Evolutionary conservation across 2,888 invertebrate species (phyloP), one percentile per base, ranked within the genome.

Genomic region (Apodemia mormo): DNA sequence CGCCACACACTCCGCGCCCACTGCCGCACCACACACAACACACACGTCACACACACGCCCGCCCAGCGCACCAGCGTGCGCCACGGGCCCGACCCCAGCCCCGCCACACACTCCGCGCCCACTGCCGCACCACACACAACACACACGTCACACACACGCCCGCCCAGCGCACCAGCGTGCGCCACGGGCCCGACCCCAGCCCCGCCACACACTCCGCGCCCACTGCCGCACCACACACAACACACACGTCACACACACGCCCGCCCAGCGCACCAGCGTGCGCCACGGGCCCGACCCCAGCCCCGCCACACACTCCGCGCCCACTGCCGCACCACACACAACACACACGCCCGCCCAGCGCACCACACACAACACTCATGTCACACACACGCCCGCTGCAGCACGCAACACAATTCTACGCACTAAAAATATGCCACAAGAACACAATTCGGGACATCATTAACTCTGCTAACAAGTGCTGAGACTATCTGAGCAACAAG

Each of bases 61-160:
- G 98, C 96, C 98, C 98, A 99, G 72, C 96, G 95, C 77, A 97
- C 93, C 76, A 97, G 95, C 72, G 97, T 92, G 56, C 96, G 96
- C 69, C 95, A 94, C 78, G 86, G 84, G 72, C 81, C 77, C 72
- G 82, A 74, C 66, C 72, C 71, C n/a, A 66, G 68, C 29, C 54
- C 68, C 67, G 71, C 69, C 61, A 70, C 61, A 58, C 22, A 9
- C 40, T 54, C 49, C 49, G 14, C 67, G 65, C 67, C 56, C 22
- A 22, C 22, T 22, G 45, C 67, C 43, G 67, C 43, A 7, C 22
- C 22, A 22, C 22, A 22, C 22, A 22, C 22, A 22, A 22, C 22
- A 22, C 22, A 22, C 22, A 22, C 22, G 22, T 22, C 22, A 22
- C 22, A 22, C 22, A 22, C 22, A 22, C 94, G 86, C 97, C 97